Evolutionary conservation across 2,797 vertebrate genomes (phyloP), one percentile per base, ranked within the genome.

Genomic region (Characodon lateralis): DNA sequence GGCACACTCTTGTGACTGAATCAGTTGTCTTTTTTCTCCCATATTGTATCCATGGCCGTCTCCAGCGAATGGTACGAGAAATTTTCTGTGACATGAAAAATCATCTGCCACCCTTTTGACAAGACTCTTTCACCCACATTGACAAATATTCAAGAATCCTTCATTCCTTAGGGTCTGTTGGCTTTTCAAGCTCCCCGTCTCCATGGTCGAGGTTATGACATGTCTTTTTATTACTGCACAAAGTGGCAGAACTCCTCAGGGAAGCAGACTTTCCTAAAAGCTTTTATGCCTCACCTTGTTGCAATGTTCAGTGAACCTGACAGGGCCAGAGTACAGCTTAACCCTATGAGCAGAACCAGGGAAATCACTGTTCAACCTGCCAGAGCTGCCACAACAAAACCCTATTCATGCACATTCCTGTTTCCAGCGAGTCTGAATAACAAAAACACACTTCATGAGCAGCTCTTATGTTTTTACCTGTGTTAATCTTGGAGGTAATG

Each of bases 401-500:
- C 2, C 24, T n/a, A 1, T n/a, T 12, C 35, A 43, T 43, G 18
- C 41, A 43, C 41, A 10, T 68, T 43, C 13, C 66, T n/a, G 41
- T 43, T 69, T 69, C 66, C 41, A 69, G 24, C 2, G 20, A 16
- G 46, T 72, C 18, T n/a, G n/a, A 43, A 43, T 41, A 43, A 68
- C 39, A 68, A 68, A 68, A 68, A 68, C 10, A 9, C 39, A n/a
- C 39, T 43, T 68, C 39, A 43, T 48, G n/a, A 69, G 66, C 41
- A 1, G 66, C 41, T 48, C 41, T 43, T 14, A 1, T 69, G 0
- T 61, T 46, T 48, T 83, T 94, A 99, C 97, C 97, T 87, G 97
- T 95, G 83, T 97, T 97, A 50, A 97, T 93, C 94, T 96, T 98
- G n/a, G 97, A 95, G 1, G 95, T 96, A 77, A 97, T 1, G 0